Base-by-base conservation (phyloP, 1,140 invertebrate genomes). In the Odontomachus brunneus region DNA sequence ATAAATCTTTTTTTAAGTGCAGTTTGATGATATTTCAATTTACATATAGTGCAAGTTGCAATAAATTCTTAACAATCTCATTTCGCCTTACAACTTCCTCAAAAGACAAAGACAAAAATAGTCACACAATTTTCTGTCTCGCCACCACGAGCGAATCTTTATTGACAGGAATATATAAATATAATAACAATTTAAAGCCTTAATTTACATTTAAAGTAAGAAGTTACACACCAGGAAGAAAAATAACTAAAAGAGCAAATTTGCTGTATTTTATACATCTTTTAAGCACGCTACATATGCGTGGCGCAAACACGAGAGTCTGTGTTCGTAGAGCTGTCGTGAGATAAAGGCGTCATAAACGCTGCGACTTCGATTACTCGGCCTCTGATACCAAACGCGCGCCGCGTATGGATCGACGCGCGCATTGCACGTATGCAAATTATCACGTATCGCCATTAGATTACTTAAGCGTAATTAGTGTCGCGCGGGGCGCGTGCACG, bases 401-500 rank as follows among this genome's bases (percentile, higher is more conserved):
- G 26, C 22, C 67, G 63, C 38, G 83, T 19, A 55, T 14, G 49
- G 44, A 60, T 49, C 51, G 65, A 73, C 72, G 38, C 76, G 62
- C 48, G 62, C 73, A 62, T 71, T 63, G 80, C 83, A 73, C 63
- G 69, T 83, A 81, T 88, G 84, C 86, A 88, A 88, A 88, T 88
- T 83, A 66, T 84, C 84, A 82, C 63, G 74, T 80, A 74, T 67
- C 60, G 73, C 84, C 74, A 85, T 88, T 88, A 81, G 84, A 88
- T 88, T 86, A 88, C 87, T 88, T 88, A 85, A 84, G 67, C 53
- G 53, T 71, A 85, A 88, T 88, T 88, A 85, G 83, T 73, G 86
- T 80, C 55, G 62, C 75, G 81, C 62, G 17, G 51, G 3, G 33
- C 49, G 55, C 65, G 76, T 82, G 86, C 73, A 67, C 17, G 73